A percentile compares a stretch with the other conserved stretches of the same genome.
Evolutionary conservation across 2,888 invertebrate genomes (phyloP).

Genomic region (Sceliomorpha sp.): DNA sequence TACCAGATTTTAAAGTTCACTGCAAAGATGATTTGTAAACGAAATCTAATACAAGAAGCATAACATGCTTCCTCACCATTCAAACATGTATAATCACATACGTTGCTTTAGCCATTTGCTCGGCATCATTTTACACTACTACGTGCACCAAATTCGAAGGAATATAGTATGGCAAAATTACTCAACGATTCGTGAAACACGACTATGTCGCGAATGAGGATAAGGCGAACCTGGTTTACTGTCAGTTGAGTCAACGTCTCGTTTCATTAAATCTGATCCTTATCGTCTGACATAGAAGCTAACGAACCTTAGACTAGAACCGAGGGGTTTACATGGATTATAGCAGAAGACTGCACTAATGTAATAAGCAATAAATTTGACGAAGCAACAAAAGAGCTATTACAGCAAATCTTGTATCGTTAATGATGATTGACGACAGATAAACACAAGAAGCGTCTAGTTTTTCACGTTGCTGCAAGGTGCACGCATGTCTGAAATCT

Average conservation of each 20-base stretch:
- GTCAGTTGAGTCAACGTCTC: constrained; percentile 57
- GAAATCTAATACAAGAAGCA: too few species aligned
- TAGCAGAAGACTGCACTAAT: constrained; percentile 49
- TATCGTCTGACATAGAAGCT: constrained; percentile 56
- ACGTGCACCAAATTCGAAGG: constrained; percentile 41
- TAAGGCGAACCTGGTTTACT: constrained; percentile 56
- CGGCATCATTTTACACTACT: constrained; percentile 33
- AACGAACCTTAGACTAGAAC: constrained; percentile 54
- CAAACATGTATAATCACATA: constrained; percentile 21
- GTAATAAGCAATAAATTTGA: constrained; percentile 61
- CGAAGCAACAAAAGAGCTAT: constrained; percentile 47
- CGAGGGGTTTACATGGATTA: constrained; percentile 51
- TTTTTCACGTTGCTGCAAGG: too few species aligned
- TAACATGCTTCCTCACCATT: constrained; percentile 32
- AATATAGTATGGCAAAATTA: constrained; percentile 55
- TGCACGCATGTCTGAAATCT: too few species aligned
- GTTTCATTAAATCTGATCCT: constrained; percentile 57
- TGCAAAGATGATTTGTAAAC: too few species aligned
- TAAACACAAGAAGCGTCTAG: too few species aligned
- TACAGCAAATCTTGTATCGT: too few species aligned
- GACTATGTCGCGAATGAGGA: constrained; percentile 51
- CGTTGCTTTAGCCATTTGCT: constrained; percentile 4
- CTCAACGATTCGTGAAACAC: constrained; percentile 56
- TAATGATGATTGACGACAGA: too few species aligned
- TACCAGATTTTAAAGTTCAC: too few species aligned